Base-by-base conservation (phyloP, 23 tunicate genomes). In the Ascidia mentula region DNA sequence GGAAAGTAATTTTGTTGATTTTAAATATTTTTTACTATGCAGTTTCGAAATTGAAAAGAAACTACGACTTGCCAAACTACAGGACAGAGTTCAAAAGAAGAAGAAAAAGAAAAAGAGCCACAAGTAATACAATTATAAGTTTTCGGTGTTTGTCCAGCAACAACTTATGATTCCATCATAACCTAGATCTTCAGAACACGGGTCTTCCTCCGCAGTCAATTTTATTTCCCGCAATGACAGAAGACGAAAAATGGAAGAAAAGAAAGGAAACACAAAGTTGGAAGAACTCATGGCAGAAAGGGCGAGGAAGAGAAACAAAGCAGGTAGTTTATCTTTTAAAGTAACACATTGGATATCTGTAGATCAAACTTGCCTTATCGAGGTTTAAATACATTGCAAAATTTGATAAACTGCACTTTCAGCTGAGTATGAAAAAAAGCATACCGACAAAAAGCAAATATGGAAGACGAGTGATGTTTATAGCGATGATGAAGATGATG, bases 11-110 rank as follows among this genome's bases (percentile, higher is more conserved):
- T n/a, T n/a, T n/a, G n/a, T 53, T 42, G 53, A 9, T 42, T 9
- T 53, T 28, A 53, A 53, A 15, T 15, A 15, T n/a, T 53, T 4
- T 72, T 72, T 13, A 26, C 61, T 17, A 36, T 24, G 33, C 31
- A 87, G 91, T 60, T 93, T 93, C 77, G 98, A 93, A 84, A 93
- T 93, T 70, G 98, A 93, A 74, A 93, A 93, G 82, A 93, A 93
- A 72, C 79, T 93, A 12, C 40, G 89, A 35, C 87, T 93, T n/a
- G 93, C 92, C 18, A 93, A 93, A 39, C 45, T 75, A 28, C 88
- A 91, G 35, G 84, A 78, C 53, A 53, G 89, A 78, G 65, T 69
- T 36, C 45, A 86, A 77, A 82, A 74, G 74, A 36, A 85, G 71
- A 76, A 81, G 82, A 72, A 60, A 73, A 46, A 78, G 60, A 75